Conservation (phyloP, 2,888 invertebrate species). For the Drosophila borborema region DNA sequence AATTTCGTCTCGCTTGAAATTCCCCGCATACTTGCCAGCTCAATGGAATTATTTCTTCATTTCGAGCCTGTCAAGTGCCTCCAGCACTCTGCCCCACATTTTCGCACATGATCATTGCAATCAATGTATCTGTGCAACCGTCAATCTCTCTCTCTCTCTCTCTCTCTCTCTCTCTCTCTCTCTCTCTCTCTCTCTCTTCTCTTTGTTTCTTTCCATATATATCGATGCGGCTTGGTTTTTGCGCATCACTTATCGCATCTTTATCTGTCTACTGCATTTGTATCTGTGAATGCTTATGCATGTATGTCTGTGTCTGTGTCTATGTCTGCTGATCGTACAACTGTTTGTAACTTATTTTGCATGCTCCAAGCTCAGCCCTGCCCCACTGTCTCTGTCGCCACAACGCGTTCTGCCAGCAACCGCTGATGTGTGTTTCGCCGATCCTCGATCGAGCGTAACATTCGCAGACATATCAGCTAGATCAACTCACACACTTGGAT, state of each 20-base stretch:
- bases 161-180: conserved; percentile 15
- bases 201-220: neutral
- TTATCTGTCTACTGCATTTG: conserved; percentile 27
- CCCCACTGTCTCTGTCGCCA: conserved; percentile 27
- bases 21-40: conserved; percentile 82
- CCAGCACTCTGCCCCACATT: conserved; percentile 60
- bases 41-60: conserved; percentile 81
- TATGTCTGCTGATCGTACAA: conserved; percentile 18
- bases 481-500: conserved; percentile 30
- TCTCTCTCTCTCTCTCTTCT: conserved; percentile 13
- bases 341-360: conserved; percentile 34
- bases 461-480: conserved; percentile 69
- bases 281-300: conserved; percentile 27
- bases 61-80: conserved; percentile 70
- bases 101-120: conserved; percentile 48
- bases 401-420: conserved; percentile 24
- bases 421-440: conserved; percentile 46
- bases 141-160: conserved; percentile 3
- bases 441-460: conserved; percentile 77
- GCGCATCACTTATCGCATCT: conserved; percentile 41
- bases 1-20: conserved; percentile 82
- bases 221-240: conserved; percentile 32
- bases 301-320: conserved; percentile 2
- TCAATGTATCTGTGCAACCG: conserved; percentile 6
- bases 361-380: conserved; percentile 15